These are phyloP conservation scores for Mastomys coucha DNA, from an alignment of 2,113 vertebrate genomes.

Conservation along the genomic window DNA sequence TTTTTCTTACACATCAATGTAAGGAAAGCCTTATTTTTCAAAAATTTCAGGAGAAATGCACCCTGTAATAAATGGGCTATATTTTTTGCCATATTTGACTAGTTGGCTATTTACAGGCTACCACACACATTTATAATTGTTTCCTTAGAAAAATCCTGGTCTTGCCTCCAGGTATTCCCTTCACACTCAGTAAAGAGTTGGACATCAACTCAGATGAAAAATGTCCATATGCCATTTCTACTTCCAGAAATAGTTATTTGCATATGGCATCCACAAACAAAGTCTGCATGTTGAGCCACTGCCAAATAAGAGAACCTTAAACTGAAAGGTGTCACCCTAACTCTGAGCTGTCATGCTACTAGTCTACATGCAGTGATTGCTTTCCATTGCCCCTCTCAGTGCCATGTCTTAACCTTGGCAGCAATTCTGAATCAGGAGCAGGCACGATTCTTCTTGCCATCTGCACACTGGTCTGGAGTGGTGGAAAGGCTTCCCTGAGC, in stretches of 20 bases:
- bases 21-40: neutral
- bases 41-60: neutral
- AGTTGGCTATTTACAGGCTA: neutral
- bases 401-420: neutral
- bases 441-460: neutral
- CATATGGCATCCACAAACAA: slow-evolving; percentile 62
- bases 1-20: neutral
- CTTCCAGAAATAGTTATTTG: slow-evolving; percentile 64
- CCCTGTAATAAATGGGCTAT: neutral
- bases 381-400: neutral
- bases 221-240: slow-evolving; percentile 64
- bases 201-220: slow-evolving; percentile 68
- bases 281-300: neutral
- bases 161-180: slow-evolving; percentile 53
- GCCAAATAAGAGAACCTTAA: slow-evolving; percentile 30
- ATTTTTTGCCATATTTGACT: neutral
- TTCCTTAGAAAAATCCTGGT: slow-evolving; percentile 12
- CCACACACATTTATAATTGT: neutral
- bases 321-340: neutral
- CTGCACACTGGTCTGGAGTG: neutral
- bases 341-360: neutral
- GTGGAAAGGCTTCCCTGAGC: neutral
- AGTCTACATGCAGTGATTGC: neutral
- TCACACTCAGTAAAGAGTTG: slow-evolving; percentile 6
- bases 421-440: neutral